Evolutionary conservation across 1,140 invertebrate genomes (phyloP).

Genomic region (Drosophila ananassae): DNA sequence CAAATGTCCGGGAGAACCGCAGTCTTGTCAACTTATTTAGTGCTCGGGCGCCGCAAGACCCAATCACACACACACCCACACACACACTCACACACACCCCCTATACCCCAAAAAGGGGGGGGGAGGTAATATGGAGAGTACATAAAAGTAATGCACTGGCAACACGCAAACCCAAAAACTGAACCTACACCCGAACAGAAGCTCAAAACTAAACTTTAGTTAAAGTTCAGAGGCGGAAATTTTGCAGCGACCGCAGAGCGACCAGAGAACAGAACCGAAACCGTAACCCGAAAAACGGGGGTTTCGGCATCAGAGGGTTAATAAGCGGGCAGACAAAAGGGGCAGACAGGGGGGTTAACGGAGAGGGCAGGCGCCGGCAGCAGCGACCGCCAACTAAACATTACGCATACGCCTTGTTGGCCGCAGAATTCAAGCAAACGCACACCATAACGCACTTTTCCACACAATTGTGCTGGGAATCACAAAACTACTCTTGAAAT

Average conservation of each 20-base stretch:
- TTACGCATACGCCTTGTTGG: constrained; percentile 33
- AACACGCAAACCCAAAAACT: constrained; percentile 38
- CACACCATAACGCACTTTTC: not conserved
- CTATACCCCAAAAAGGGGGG: not conserved
- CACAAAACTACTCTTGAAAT: no score
- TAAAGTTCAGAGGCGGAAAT: constrained; percentile 53
- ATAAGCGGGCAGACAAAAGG: not conserved
- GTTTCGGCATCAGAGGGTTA: not conserved
- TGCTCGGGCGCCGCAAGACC: constrained; percentile 35
- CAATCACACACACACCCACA: constrained; percentile 29
- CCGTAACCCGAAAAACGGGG: constrained; percentile 2
- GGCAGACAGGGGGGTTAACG: not conserved
- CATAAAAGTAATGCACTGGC: constrained; percentile 54
- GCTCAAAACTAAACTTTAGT: constrained; percentile 20
- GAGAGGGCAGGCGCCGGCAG: no score
- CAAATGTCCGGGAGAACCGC: constrained; percentile 39
- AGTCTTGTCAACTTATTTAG: constrained; percentile 56
- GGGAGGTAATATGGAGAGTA: constrained; percentile 11
- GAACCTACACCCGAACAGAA: constrained; percentile 2
- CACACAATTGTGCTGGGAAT: not conserved
- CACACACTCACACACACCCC: not conserved
- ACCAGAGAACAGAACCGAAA: constrained; percentile 56
- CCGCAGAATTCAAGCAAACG: not conserved
- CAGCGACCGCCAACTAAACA: constrained; percentile 40
- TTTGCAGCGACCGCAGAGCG: constrained; percentile 52